Base-by-base conservation (phyloP, 2,888 invertebrate species). In the Tenthredo notha region DNA sequence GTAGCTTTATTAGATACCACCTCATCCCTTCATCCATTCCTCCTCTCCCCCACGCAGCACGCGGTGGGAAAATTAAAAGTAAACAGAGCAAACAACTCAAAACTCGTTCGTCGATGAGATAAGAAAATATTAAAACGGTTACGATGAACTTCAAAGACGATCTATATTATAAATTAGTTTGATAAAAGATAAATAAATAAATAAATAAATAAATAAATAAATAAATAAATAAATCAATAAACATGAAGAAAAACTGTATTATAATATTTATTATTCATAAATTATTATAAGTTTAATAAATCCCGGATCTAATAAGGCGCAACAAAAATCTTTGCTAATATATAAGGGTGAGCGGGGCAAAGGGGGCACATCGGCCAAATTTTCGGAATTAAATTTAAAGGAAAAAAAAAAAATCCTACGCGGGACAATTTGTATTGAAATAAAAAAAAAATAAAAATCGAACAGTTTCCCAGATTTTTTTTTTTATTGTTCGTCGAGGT, bases 61-160 rank as follows among this genome's bases (percentile, higher is more conserved):
- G 21, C 58, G 40, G 80, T 21, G 80, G 58, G 37, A 61, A 80
- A 80, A 80, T 80, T 80, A 80, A 80, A 80, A 80, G 80, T 61
- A 80, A 80, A 80, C 80, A 80, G 33, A 61, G 80, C 40, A 58
- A 80, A 80, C 80, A 80, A 80, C 61, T 78, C 37, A 40, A 78
- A 78, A 58, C 58, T 40, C 25, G 80, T 80, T 40, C 40, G 61
- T 80, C 58, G 80, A 61, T 61, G n/a, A 80, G 61, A 61, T 61
- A 61, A 25, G 77, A 50, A 77, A 54, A 72, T 43, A 37, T 54
- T 77, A 47, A 50, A 77, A 50, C 77, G n/a, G 15, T 77, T 77
- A 2, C 25, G 10, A 21, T 33, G 29, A 50, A 77, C 54, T 77
- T 77, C 50, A 47, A 77, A 50, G 54, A 77, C 50, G 77, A 77